Conservation (phyloP, 2,113 vertebrate genomes). For the Benitochromis conjunctus region DNA sequence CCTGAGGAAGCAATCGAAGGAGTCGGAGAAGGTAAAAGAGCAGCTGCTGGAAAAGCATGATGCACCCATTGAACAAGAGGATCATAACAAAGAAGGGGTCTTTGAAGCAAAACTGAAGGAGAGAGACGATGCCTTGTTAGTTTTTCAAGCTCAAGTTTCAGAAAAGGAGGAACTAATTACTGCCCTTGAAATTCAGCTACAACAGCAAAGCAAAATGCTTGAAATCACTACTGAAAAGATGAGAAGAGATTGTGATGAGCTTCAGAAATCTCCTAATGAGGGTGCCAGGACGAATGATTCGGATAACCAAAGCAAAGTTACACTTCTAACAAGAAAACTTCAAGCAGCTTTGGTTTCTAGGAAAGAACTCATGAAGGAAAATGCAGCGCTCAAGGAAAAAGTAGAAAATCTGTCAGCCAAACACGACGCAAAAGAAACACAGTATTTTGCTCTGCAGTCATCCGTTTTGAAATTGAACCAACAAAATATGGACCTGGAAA, state of each 20-base stretch:
- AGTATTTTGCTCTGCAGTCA: slow-evolving; percentile 46
- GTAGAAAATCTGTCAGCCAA: slow-evolving; percentile 55
- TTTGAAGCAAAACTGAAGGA: slow-evolving; percentile 38
- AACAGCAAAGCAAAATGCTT: slow-evolving; percentile 48
- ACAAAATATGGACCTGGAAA: slow-evolving; percentile 56
- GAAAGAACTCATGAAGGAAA: slow-evolving; percentile 82
- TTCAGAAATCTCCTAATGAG: slow-evolving; percentile 57
- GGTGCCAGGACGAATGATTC: slow-evolving; percentile 26
- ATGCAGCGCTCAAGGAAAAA: slow-evolving; percentile 70
- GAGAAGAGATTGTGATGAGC: slow-evolving; percentile 27
- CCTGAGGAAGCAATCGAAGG: slow-evolving; percentile 50
- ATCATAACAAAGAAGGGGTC: neutral
- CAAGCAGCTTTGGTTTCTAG: slow-evolving; percentile 84
- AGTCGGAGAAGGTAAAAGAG: slow-evolving; percentile 52
- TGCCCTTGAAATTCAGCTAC: slow-evolving; percentile 61
- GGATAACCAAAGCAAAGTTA: slow-evolving; percentile 50
- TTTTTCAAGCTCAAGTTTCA: slow-evolving; percentile 23
- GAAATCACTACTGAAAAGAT: slow-evolving; percentile 50
- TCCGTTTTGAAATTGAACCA: slow-evolving; percentile 56
- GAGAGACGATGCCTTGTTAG: neutral
- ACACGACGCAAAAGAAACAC: slow-evolving; percentile 58
- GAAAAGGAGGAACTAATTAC: slow-evolving; percentile 58
- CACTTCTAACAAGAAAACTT: slow-evolving; percentile 78
- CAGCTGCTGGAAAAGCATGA: slow-evolving; percentile 9
- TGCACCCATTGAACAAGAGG: neutral